Evolutionary conservation across 2,797 vertebrate genomes (phyloP).

Genomic region (Gouania willdenowi): DNA sequence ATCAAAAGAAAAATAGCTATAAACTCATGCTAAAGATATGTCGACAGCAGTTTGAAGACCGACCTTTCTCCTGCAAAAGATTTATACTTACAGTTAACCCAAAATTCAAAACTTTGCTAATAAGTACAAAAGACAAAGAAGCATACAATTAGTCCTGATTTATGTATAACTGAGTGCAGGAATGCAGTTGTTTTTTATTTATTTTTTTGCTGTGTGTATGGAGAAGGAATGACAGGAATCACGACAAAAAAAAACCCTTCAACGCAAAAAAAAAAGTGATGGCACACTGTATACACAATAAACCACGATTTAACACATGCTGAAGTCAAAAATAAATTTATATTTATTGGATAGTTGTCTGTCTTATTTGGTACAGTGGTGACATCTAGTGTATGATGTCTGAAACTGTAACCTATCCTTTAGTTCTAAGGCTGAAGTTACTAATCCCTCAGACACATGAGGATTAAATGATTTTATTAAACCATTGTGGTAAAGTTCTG

Average conservation of each 20-base stretch:
- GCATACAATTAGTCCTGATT: too few relatives aligned
- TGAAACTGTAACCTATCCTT: neutral
- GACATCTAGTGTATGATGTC: conserved; percentile 34
- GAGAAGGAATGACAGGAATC: conserved; percentile 37
- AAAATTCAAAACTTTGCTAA: too few relatives aligned
- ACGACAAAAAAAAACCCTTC: conserved; percentile 4
- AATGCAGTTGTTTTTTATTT: conserved; percentile 37
- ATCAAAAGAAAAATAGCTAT: too few relatives aligned
- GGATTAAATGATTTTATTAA: too few relatives aligned
- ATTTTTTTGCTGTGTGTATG: conserved; percentile 35
- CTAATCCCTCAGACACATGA: too few relatives aligned
- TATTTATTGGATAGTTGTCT: conserved; percentile 39
- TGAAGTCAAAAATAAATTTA: conserved; percentile 56
- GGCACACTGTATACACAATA: conserved; percentile 4
- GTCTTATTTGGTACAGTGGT: neutral
- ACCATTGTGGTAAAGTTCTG: too few relatives aligned
- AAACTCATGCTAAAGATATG: too few relatives aligned
- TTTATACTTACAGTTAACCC: too few relatives aligned
- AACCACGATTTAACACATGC: conserved; percentile 20
- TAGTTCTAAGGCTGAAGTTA: too few relatives aligned
- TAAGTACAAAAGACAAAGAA: too few relatives aligned
- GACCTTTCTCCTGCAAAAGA: too few relatives aligned
- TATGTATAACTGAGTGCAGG: conserved; percentile 14
- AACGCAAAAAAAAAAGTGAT: conserved; percentile 20
- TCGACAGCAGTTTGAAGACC: too few relatives aligned